Percentiles rank a stretch among this genome's conserved stretches.
Conservation (phyloP, 2,113 vertebrate genomes). For the Morone saxatilis region DNA sequence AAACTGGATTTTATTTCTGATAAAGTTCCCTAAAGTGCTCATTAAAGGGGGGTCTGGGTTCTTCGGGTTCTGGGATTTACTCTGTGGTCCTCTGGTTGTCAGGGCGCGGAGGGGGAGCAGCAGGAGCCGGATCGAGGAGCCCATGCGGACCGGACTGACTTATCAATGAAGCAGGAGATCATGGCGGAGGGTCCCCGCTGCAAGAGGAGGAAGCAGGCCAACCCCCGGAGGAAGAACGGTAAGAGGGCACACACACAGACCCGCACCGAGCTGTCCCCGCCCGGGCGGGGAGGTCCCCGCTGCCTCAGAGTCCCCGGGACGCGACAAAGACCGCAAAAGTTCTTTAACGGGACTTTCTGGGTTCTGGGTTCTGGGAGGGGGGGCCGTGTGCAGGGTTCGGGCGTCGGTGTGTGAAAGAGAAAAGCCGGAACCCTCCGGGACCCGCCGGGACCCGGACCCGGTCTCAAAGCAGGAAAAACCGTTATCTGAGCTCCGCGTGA, state of each 20-base stretch:
- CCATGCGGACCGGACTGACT: conserved; percentile 92
- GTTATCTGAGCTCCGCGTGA: conserved; percentile 26
- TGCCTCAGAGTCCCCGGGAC: not conserved
- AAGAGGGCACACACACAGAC: conserved; percentile 70
- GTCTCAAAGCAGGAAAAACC: too few relatives aligned
- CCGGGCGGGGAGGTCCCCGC: not conserved
- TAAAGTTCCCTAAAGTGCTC: not conserved
- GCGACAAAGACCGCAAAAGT: conserved; percentile 11
- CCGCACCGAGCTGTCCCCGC: not conserved
- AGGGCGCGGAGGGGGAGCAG: conserved; percentile 72
- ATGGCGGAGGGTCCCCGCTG: conserved; percentile 97
- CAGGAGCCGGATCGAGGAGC: conserved; percentile 85
- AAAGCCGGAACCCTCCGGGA: not conserved
- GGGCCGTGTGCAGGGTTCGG: not conserved
- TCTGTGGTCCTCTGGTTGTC: conserved; percentile 86
- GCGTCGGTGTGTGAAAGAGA: conserved; percentile 9
- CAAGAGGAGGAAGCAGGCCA: conserved; percentile 98
- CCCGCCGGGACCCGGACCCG: not conserved
- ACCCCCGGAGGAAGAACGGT: conserved; percentile 97
- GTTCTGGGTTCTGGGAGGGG: too few relatives aligned
- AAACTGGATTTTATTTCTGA: not conserved
- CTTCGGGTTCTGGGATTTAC: conserved; percentile 51
- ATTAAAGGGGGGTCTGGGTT: conserved; percentile 55
- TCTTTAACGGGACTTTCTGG: not conserved
- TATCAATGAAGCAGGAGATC: conserved; percentile 96